Percentiles rank a stretch among this genome's conserved stretches.
phyloP scores from a whole-genome alignment of 2,797 vertebrate genomes.

The Linurgus olivaceus region DNA sequence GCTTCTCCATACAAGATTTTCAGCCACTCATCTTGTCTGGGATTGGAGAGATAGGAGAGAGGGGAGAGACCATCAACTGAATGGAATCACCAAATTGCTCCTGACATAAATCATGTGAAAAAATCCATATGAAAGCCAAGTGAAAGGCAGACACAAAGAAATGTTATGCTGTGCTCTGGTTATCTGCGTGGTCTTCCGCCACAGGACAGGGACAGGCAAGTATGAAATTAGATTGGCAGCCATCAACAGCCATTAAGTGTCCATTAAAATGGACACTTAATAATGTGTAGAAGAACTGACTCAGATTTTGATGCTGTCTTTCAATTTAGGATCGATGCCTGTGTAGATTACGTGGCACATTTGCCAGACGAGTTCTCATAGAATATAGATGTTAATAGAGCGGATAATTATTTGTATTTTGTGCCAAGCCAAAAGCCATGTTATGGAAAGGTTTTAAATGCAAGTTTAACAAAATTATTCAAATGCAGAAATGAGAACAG shows the following conservation, averaged over 20 bases:
- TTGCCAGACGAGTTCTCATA: neutral
- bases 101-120: neutral
- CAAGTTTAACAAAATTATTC: neutral
- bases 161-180: neutral
- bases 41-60: neutral
- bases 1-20: neutral
- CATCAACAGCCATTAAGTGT: neutral
- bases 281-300: neutral
- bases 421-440: neutral
- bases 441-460: neutral
- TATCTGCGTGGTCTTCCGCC: neutral
- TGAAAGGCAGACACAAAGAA: neutral
- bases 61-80: neutral
- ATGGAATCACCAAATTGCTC: neutral
- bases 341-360: neutral
- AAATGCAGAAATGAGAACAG: neutral
- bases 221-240: neutral
- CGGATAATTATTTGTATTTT: neutral
- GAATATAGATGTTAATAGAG: neutral
- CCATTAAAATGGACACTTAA: neutral
- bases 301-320: constrained; percentile 21
- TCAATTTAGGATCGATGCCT: constrained; percentile 3
- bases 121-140: neutral
- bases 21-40: rapidly evolving
- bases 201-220: neutral